Conservation (phyloP, 2,797 vertebrate species). For the Astyanax mexicanus region DNA sequence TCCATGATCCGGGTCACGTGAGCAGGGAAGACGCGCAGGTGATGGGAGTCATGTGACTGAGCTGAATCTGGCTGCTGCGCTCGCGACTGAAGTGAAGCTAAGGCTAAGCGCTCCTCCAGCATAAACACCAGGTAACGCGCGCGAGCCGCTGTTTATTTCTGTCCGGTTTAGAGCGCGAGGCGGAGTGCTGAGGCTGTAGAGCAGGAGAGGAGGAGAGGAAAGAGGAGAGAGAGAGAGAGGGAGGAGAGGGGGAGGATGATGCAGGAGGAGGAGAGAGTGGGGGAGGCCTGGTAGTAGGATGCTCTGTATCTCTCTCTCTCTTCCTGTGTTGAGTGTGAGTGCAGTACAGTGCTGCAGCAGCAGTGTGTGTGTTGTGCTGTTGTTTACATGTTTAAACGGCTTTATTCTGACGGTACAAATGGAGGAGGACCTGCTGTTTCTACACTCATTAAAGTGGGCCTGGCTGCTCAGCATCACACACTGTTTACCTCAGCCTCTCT, state of each 20-base stretch:
- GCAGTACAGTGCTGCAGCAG: constrained; percentile 5
- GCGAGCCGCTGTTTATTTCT: too few relatives aligned
- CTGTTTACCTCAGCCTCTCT: constrained; percentile 27
- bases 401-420: constrained; percentile 7
- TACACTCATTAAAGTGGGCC: neutral
- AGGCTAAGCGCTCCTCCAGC: constrained; percentile 64
- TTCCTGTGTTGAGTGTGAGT: neutral
- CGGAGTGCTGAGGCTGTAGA: constrained; percentile 40
- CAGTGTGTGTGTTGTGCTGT: neutral
- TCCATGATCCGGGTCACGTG: constrained; percentile 69
- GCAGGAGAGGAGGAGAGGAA: constrained; percentile 33
- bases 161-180: constrained; percentile 56
- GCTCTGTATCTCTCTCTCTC: neutral
- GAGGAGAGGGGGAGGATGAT: constrained; percentile 65
- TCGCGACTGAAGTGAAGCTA: constrained; percentile 72
- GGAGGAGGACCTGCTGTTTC: constrained; percentile 6
- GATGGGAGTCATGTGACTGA: constrained; percentile 72
- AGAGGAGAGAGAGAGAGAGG: constrained; percentile 49
- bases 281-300: too few relatives aligned
- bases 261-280: too few relatives aligned
- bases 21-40: constrained; percentile 70
- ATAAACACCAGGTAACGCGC: constrained; percentile 74
- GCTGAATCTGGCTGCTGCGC: constrained; percentile 66
- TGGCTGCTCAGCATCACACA: constrained; percentile 11
- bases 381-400: neutral